These are phyloP conservation scores for Brienomyrus longianalis DNA, from an alignment of 2,113 vertebrate species.

Conservation along the genomic window DNA sequence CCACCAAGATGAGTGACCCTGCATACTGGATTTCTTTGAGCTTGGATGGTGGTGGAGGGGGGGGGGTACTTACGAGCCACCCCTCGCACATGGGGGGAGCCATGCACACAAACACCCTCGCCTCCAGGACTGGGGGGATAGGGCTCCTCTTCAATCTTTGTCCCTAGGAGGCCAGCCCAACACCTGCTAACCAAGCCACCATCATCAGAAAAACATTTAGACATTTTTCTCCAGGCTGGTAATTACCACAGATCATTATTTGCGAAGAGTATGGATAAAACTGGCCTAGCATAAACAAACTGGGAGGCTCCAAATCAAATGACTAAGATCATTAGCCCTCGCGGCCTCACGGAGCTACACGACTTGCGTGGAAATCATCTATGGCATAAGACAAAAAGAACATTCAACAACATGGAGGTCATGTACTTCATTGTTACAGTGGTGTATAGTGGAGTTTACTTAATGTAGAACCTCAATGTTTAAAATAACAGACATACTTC, in stretches of 20 bases:
- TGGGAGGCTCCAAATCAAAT: slow-evolving; percentile 83
- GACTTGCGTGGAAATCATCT: slow-evolving; percentile 17
- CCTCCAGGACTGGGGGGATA: slow-evolving; percentile 72
- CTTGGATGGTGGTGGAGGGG: slow-evolving; percentile 38
- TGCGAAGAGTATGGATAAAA: slow-evolving; percentile 96
- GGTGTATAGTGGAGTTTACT: not conserved
- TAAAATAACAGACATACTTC: not conserved
- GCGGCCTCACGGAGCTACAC: slow-evolving; percentile 66
- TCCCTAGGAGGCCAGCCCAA: slow-evolving; percentile 98
- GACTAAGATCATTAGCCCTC: slow-evolving; percentile 88
- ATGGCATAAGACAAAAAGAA: slow-evolving; percentile 11
- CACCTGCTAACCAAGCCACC: slow-evolving; percentile 97
- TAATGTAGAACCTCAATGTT: not conserved
- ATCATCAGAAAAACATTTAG: slow-evolving; percentile 99
- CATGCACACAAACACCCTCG: slow-evolving; percentile 71
- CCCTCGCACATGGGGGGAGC: slow-evolving; percentile 61
- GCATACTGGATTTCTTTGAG: slow-evolving; percentile 76
- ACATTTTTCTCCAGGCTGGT: slow-evolving; percentile 96
- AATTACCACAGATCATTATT: slow-evolving; percentile 99
- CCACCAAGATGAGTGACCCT: slow-evolving; percentile 76
- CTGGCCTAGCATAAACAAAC: slow-evolving; percentile 99
- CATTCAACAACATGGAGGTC: not conserved
- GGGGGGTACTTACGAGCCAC: slow-evolving; percentile 67
- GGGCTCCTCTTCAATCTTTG: slow-evolving; percentile 92
- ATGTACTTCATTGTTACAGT: not conserved